A percentile compares a stretch with the other conserved stretches of the same genome.
phyloP scores from a whole-genome alignment of 2,888 invertebrate genomes.

The Perizoma flavofasciatum region DNA sequence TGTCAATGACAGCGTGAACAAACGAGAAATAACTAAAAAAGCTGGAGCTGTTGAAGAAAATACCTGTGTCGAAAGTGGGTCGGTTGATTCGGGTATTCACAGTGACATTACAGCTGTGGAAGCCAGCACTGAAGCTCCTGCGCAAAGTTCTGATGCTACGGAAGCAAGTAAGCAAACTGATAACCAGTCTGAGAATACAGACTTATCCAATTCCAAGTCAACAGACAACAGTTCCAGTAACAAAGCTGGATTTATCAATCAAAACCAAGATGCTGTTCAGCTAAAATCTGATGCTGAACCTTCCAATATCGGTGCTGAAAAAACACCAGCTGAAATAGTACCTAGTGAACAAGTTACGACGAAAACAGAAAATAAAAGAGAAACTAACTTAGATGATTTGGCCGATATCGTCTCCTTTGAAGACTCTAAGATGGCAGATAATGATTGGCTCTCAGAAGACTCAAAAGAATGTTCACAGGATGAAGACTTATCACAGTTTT shows the following conservation, averaged over 20 bases:
- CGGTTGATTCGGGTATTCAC: conserved; percentile 62
- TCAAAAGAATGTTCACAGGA: conserved; percentile 50
- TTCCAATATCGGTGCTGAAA: conserved; percentile 42
- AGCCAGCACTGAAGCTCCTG: conserved; percentile 48
- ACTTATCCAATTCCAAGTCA: conserved; percentile 48
- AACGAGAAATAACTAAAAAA: conserved; percentile 78
- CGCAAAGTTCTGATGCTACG: conserved; percentile 46
- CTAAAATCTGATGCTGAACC: conserved; percentile 41
- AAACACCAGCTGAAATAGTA: conserved; percentile 40
- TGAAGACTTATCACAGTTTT: conserved; percentile 52
- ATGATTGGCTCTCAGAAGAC: conserved; percentile 46
- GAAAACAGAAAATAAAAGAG: conserved; percentile 68
- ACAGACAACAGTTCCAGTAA: conserved; percentile 47
- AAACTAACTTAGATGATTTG: conserved; percentile 53
- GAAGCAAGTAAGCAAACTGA: conserved; percentile 53
- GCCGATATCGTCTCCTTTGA: conserved; percentile 43
- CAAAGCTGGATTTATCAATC: conserved; percentile 47
- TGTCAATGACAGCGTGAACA: conserved; percentile 53
- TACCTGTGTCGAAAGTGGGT: conserved; percentile 59
- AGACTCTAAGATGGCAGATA: conserved; percentile 44
- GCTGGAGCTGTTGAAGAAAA: conserved; percentile 69
- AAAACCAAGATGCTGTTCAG: conserved; percentile 38
- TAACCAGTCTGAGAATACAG: conserved; percentile 46
- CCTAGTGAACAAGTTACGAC: conserved; percentile 41
- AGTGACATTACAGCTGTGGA: conserved; percentile 50